Evolutionary conservation across 2,888 invertebrate species (phyloP), one percentile per base, ranked within the genome.

Genomic region (Lepeophtheirus nordmannii): DNA sequence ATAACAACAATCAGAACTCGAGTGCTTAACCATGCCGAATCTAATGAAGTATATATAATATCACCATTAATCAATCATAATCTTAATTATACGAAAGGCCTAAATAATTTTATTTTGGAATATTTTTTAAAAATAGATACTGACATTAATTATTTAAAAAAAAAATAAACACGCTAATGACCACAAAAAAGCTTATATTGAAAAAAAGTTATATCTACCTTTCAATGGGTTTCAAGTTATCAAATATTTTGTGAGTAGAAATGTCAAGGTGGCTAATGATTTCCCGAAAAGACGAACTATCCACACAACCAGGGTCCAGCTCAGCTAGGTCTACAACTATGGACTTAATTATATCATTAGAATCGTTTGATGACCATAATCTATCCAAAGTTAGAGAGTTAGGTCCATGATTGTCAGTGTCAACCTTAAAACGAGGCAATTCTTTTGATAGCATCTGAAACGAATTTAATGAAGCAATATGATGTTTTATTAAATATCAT

Each of bases 191-290:
- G 2, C 30, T 30, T 30, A 30, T 30, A 30, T 30, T 30, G 30
- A 30, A 5, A 30, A 30, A 30, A 5, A 7, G 2, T 30, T 30
- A 2, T 5, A 30, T 30, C 30, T 30, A 46, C 53, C 53, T 46
- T 46, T 46, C 53, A 17, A 46, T 46, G 53, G 53, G 53, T 8
- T 14, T n/a, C 17, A 46, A 8, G 17, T 46, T 46, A 17, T 46
- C 53, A 46, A 46, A 46, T 14, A 46, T 14, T 17, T 46, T 14
- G 17, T 46, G 53, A 17, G 53, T n/a, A 17, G 53, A 46, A 46
- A 46, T 46, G 53, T 46, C 53, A 46, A 46, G 53, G 5, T 46
- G 53, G 53, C 53, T 46, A 46, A 17, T 46, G 53, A 46, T 17
- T 30, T 30, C 30, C 7, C 7, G 30, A 30, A 30, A 30, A 8